Evolutionary conservation across 2,797 vertebrate genomes (phyloP).

Genomic region (Pangasius krempfi): DNA sequence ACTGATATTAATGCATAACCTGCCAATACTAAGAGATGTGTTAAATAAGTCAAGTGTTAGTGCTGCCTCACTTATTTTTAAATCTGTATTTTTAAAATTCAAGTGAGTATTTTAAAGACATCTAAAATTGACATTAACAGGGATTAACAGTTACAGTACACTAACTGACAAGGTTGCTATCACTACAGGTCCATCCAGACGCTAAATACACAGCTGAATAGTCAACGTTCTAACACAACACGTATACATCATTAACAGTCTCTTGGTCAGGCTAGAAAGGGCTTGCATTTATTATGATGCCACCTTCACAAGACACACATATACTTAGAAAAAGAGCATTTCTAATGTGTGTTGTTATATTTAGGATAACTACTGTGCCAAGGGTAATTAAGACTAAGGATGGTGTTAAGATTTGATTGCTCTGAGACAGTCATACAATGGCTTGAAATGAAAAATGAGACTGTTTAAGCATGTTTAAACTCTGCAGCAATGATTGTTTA

Average conservation of each 20-base stretch:
- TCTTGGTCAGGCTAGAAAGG: slow-evolving; percentile 66
- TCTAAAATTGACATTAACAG: slow-evolving; percentile 41
- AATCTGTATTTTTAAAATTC: slow-evolving; percentile 33
- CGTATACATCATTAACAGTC: slow-evolving; percentile 62
- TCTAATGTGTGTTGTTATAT: slow-evolving; percentile 36
- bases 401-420: slow-evolving; percentile 15
- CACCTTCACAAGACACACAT: slow-evolving; percentile 56
- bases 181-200: slow-evolving; percentile 54
- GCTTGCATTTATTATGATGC: slow-evolving; percentile 55
- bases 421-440: slow-evolving; percentile 22
- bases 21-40: not conserved
- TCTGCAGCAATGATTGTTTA: not conserved
- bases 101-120: slow-evolving; percentile 39
- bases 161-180: slow-evolving; percentile 49
- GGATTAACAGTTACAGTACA: slow-evolving; percentile 47
- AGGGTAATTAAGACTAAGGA: slow-evolving; percentile 47
- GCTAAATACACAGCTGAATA: slow-evolving; percentile 34
- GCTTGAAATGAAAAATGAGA: not conserved
- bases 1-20: not conserved
- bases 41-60: slow-evolving; percentile 21
- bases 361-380: slow-evolving; percentile 39
- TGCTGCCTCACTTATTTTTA: not conserved
- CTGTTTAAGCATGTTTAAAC: not conserved
- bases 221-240: slow-evolving; percentile 42
- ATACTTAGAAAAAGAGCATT: slow-evolving; percentile 49